Evolutionary conservation across 1,140 invertebrate species (phyloP), one percentile per base, ranked within the genome.

Genomic region (Leptinotarsa undecemlineata): DNA sequence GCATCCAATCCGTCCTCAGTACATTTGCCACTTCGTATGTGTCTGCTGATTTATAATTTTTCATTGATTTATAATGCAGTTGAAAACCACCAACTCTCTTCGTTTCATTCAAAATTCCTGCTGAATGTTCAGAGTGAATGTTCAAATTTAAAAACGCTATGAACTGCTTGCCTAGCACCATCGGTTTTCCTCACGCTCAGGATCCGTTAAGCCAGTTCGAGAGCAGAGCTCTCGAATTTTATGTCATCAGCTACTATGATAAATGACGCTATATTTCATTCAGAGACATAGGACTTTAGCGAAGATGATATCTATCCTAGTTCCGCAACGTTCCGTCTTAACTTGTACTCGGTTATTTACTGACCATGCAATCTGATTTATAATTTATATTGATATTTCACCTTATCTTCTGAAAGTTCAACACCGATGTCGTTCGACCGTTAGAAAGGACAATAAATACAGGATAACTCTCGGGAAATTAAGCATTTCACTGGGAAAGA

Each of bases 211-310:
- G 51, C 51, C 51, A 57, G 17, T 69, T 48, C 48, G 20, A 69
- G 68, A 69, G 68, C 21, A 19, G 68, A 77, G 57, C 71, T 78
- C 71, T 73, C 68, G 77, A 76, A 78, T 78, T 78, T 71, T 69
- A 76, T 78, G 77, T 78, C 77, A 78, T 76, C 77, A 76, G 71
- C 64, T 76, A 71, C 57, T 68, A 75, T 78, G 77, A 78, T 76
- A 76, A 74, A 78, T 78, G 72, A 73, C 51, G 75, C 75, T 21
- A 78, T 78, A 78, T 78, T 78, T 78, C 72, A 76, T 75, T 76
- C 72, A 76, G 75, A 78, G 77, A 78, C 77, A 78, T 73, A 76
- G 75, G 77, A 78, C 77, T 78, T 78, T 78, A 76, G 77, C 77
- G 68, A 64, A 78, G 77, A 78, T 78, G 77, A 78, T 78, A 78